These are phyloP conservation scores for Brachypodius melanocephalos DNA, from an alignment of 2,113 vertebrate species.

Conservation along the genomic window DNA sequence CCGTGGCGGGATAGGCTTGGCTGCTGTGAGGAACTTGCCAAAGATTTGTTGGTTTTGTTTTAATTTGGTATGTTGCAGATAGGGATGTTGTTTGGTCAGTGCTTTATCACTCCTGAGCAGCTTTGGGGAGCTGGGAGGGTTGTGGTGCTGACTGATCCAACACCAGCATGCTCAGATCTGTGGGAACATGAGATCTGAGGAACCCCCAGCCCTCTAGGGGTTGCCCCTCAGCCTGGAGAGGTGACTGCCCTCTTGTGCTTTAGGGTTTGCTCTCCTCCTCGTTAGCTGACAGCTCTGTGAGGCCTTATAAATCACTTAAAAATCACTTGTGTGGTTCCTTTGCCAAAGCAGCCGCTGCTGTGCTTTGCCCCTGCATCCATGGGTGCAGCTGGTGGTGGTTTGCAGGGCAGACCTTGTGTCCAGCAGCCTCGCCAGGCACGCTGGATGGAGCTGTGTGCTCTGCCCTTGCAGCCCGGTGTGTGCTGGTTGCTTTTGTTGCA, in stretches of 20 bases:
- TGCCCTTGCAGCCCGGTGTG: not conserved
- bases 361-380: not conserved
- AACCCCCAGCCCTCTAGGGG: fast-evolving
- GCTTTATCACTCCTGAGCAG: not conserved
- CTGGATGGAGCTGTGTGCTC: not conserved
- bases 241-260: not conserved
- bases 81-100: not conserved
- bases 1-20: not conserved
- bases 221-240: not conserved
- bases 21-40: not conserved
- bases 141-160: not conserved
- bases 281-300: not conserved
- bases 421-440: not conserved
- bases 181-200: fast-evolving
- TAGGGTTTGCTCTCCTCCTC: not conserved
- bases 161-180: not conserved
- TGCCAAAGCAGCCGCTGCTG: not conserved
- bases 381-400: not conserved
- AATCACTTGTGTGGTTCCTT: not conserved
- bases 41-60: slow-evolving; percentile 25
- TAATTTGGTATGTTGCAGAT: not conserved
- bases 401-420: not conserved
- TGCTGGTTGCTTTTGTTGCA: not conserved
- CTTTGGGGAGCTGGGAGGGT: not conserved
- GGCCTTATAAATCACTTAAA: not conserved